These are phyloP conservation scores for Alethe castanea DNA, from an alignment of 2,113 vertebrate species.

Conservation along the genomic window DNA sequence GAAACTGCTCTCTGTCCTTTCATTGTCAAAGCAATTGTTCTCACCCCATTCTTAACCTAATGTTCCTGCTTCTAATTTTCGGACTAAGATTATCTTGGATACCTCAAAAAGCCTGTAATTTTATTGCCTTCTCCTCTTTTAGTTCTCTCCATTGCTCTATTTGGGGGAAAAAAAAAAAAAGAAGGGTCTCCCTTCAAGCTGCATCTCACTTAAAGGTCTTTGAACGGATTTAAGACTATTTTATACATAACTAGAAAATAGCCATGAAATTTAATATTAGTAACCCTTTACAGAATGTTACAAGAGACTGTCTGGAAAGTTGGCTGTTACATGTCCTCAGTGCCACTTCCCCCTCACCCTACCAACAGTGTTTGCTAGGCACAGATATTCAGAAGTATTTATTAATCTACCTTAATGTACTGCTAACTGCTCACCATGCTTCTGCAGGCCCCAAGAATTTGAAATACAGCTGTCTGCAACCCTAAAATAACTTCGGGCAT, in stretches of 20 bases:
- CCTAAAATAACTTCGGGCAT: not conserved
- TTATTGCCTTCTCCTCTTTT: not conserved
- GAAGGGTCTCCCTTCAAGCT: not conserved
- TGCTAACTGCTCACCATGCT: fast-evolving
- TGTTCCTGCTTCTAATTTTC: not conserved
- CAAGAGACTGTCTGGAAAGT: not conserved
- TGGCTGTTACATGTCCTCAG: not conserved
- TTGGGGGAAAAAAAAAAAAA: fast-evolving
- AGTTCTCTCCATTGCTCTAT: not conserved
- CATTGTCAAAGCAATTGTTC: not conserved
- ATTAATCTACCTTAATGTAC: not conserved
- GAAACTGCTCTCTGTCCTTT: not conserved
- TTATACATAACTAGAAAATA: not conserved
- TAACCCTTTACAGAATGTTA: not conserved
- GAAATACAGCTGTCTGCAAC: not conserved
- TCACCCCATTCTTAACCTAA: not conserved
- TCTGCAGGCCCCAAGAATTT: not conserved
- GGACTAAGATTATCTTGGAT: not conserved
- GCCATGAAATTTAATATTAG: not conserved
- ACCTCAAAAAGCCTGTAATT: not conserved
- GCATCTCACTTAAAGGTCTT: not conserved
- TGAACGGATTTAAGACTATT: not conserved
- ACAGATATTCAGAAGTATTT: not conserved
- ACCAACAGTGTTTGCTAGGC: not conserved
- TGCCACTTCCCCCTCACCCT: not conserved